phyloP scores from a whole-genome alignment of 2,888 invertebrate genomes.

The Callosobruchus maculatus region DNA sequence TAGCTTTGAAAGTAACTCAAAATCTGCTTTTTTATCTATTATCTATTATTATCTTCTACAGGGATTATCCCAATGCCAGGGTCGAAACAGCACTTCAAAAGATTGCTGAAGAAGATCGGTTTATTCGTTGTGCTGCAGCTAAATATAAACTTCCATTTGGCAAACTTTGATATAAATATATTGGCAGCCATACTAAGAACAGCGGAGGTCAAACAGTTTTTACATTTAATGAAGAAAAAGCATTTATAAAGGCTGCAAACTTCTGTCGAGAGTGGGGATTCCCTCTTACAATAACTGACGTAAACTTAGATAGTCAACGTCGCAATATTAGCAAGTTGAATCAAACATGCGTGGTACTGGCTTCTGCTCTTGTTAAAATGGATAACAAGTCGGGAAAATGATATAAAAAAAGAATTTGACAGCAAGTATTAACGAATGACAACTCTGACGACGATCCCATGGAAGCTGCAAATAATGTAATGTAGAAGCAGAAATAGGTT shows the following conservation, averaged over 20 bases:
- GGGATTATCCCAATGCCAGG: slow-evolving; percentile 2
- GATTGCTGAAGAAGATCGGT: slow-evolving; percentile 5
- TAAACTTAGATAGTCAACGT: slow-evolving; percentile 14
- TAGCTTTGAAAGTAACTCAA: too few species aligned
- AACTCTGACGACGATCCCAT: too few species aligned
- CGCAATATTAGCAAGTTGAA: slow-evolving; percentile 5
- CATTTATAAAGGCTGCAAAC: slow-evolving; percentile 1
- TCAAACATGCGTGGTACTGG: slow-evolving; percentile 12
- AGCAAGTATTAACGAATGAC: too few species aligned
- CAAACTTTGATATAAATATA: slow-evolving; percentile 6
- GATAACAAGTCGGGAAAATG: too few species aligned
- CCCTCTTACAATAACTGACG: background rate
- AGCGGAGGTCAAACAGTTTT: slow-evolving; percentile 6
- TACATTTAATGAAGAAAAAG: slow-evolving; percentile 6
- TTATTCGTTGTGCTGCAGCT: slow-evolving; percentile 11
- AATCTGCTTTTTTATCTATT: too few species aligned
- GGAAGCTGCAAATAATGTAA: too few species aligned
- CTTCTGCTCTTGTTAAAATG: too few species aligned
- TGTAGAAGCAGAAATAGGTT: too few species aligned
- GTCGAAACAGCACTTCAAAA: slow-evolving; percentile 7
- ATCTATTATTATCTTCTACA: too few species aligned
- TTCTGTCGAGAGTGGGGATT: slow-evolving; percentile 7
- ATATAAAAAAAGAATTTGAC: too few species aligned
- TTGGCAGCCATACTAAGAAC: slow-evolving; percentile 1
- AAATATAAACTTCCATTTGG: slow-evolving; percentile 14